phyloP scores from a whole-genome alignment of 2,113 vertebrate genomes.

The Antechinus stuartii region DNA sequence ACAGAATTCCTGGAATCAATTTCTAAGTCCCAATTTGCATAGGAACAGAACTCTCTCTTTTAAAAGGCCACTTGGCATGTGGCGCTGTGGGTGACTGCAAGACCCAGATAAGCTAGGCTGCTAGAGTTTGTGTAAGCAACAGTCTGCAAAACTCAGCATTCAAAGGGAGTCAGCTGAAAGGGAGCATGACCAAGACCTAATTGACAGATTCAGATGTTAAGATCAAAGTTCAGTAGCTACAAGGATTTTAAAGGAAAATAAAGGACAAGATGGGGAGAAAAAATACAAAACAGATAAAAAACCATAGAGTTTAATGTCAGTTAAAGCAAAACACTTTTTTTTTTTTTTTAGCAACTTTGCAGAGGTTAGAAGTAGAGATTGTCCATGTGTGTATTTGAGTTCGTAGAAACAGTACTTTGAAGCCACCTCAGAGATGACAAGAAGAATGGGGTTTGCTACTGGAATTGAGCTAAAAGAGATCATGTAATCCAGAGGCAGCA shows the following conservation, averaged over 20 bases:
- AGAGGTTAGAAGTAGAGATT: background rate
- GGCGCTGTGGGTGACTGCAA: background rate
- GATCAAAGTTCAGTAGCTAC: slow-evolving; percentile 11
- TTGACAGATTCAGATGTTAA: background rate
- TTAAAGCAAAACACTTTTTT: background rate
- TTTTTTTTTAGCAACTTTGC: background rate
- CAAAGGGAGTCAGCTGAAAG: background rate
- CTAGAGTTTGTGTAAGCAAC: slow-evolving; percentile 39
- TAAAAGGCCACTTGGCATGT: slow-evolving; percentile 20
- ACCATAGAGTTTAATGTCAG: background rate
- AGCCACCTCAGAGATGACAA: background rate
- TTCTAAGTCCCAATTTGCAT: slow-evolving; percentile 12
- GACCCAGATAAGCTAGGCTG: background rate
- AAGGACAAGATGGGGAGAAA: background rate
- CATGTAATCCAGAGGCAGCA: background rate
- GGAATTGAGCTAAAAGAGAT: background rate
- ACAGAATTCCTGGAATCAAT: slow-evolving; percentile 1
- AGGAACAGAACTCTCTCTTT: slow-evolving; percentile 19
- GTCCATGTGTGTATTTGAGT: background rate
- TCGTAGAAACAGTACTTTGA: background rate
- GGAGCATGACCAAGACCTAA: background rate
- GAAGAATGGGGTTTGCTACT: background rate
- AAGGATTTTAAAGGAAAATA: background rate
- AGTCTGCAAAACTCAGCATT: slow-evolving; percentile 36
- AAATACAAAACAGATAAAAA: background rate